Percentiles rank a stretch among this genome's conserved stretches.
Evolutionary conservation across 2,888 invertebrate genomes (phyloP).

Genomic region (Drosophila antonietae): DNA sequence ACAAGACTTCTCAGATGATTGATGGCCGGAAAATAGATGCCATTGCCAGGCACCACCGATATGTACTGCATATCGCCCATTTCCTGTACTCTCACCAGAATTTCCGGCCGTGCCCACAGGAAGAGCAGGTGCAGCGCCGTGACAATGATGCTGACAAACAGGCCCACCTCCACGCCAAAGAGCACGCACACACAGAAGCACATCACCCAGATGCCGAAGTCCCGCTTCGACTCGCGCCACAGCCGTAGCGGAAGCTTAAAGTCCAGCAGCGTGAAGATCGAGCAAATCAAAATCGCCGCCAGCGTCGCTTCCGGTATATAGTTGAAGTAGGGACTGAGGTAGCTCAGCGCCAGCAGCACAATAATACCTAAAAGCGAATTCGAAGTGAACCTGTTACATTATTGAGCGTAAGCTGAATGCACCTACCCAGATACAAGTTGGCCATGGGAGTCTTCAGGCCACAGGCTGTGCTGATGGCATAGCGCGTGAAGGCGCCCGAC

Average conservation of each 20-base stretch:
- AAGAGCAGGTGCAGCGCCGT: slow-evolving; percentile 88
- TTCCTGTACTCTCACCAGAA: slow-evolving; percentile 80
- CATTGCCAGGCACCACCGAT: slow-evolving; percentile 88
- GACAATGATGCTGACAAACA: slow-evolving; percentile 89
- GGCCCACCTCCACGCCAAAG: slow-evolving; percentile 92
- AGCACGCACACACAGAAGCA: slow-evolving; percentile 90
- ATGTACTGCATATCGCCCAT: slow-evolving; percentile 86
- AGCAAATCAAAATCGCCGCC: slow-evolving; percentile 95
- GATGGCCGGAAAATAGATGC: slow-evolving; percentile 90
- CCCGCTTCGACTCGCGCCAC: slow-evolving; percentile 87
- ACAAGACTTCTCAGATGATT: slow-evolving; percentile 88
- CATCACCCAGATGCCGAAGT: slow-evolving; percentile 88
- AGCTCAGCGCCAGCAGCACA: slow-evolving; percentile 92
- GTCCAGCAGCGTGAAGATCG: slow-evolving; percentile 88
- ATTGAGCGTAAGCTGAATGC: not conserved
- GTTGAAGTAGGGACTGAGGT: slow-evolving; percentile 95
- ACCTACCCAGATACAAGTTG: slow-evolving; percentile 82
- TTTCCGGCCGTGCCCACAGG: slow-evolving; percentile 88
- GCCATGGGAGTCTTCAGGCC: slow-evolving; percentile 93
- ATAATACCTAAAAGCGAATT: slow-evolving; percentile 87
- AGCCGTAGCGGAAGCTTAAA: slow-evolving; percentile 85
- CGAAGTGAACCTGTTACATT: no score
- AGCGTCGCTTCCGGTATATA: slow-evolving; percentile 94
- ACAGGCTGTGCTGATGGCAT: slow-evolving; percentile 94
- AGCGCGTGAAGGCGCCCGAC: slow-evolving; percentile 93